Conservation (phyloP, 1,140 invertebrate species). For the Drosophila jambulina region DNA sequence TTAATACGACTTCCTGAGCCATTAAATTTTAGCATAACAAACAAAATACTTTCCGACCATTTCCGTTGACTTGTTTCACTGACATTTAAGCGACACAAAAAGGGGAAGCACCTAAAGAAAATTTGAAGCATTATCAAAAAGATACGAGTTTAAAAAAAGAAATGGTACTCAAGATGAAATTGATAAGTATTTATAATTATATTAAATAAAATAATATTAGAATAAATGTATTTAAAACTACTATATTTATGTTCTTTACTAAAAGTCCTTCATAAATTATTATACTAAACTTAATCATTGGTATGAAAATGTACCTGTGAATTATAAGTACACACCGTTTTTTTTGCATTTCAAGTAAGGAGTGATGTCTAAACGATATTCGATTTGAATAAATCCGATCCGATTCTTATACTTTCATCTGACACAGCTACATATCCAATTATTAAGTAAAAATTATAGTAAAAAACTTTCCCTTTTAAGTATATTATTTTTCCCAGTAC, state of each 20-base stretch:
- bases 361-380: not conserved
- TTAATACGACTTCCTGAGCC: constrained; percentile 77
- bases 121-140: not conserved
- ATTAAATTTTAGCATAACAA: constrained; percentile 84
- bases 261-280: not conserved
- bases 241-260: not conserved
- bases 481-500: not conserved
- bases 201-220: not conserved
- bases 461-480: not conserved
- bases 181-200: not conserved
- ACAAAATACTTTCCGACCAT: constrained; percentile 80
- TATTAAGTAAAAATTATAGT: too few species aligned
- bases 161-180: not conserved
- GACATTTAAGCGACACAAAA: constrained; percentile 67
- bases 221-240: not conserved
- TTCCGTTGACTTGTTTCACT: constrained; percentile 78
- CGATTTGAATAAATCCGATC: not conserved
- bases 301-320: too few species aligned
- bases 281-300: not conserved
- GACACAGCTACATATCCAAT: not conserved
- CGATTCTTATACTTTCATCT: not conserved
- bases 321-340: too few species aligned
- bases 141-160: too few species aligned
- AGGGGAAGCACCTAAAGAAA: constrained; percentile 13
- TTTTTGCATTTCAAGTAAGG: not conserved